Base-by-base conservation (phyloP, 2,113 vertebrate species). In the Microtus richardsoni region DNA sequence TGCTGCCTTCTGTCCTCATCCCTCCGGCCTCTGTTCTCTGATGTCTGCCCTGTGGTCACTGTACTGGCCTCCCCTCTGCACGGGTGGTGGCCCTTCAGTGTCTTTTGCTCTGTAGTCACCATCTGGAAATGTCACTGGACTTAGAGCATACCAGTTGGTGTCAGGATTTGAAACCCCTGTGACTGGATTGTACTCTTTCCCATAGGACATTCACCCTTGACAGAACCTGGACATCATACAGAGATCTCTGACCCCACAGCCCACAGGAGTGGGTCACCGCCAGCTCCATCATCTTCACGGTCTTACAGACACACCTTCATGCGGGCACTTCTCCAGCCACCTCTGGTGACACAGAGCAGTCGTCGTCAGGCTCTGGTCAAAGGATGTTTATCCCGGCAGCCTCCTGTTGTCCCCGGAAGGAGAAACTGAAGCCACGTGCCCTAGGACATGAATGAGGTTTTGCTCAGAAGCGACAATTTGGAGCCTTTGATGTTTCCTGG, bases 11-110 rank as follows among this genome's bases (percentile, higher is more conserved):
- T 21, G 44, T 39, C 60, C 2, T 0, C n/a, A 62, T 41, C 21
- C 12, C 60, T 84, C 39, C 6, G 28, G 4, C 82, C 60, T 44
- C 60, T 66, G 58, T 4, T 30, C 26, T 22, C 44, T 71, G 49
- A 6, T 36, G 3, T 21, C 60, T 14, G 5, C 3, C 0, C 11
- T 16, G 28, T 2, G 0, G 70, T 33, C 33, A 26, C 30, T 36
- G 47, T 2, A 0, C 14, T 26, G 16, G 24, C 24, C 19, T 47
- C 12, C 1, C 17, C 5, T 5, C 16, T 83, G 1, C 3, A 13
- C 2, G 12, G 77, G 19, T 4, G 12, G 47, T 49, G 64, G 62
- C 30, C 2, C 28, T 26, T 64, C 11, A 1, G 3, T 12, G 3
- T 5, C 9, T 33, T 36, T 82, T 11, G 33, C 39, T 68, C 47